phyloP scores from a whole-genome alignment of 2,113 vertebrate genomes.

The Pantherophis guttatus region DNA sequence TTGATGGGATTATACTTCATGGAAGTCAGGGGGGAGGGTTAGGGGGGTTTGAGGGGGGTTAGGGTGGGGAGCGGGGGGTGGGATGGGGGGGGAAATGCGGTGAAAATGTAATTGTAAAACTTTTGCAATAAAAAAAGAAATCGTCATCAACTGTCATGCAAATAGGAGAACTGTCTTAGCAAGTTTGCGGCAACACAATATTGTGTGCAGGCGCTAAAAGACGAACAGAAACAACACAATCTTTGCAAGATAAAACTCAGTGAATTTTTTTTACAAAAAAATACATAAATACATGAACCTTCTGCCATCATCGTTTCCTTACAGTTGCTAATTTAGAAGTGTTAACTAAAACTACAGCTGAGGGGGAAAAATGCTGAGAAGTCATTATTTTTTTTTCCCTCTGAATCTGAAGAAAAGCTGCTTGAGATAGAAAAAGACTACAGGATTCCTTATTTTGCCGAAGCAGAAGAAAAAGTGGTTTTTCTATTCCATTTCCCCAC shows the following conservation, averaged over 20 bases:
- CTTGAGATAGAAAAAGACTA: neutral
- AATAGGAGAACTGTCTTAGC: neutral
- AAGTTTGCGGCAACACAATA: neutral
- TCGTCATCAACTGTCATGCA: neutral
- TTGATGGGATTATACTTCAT: no score
- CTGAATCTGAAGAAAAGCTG: neutral
- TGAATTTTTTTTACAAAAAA: neutral
- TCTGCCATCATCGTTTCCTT: neutral
- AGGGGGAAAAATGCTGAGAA: neutral
- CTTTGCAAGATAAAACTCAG: neutral
- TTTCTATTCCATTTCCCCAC: neutral
- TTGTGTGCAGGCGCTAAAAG: neutral
- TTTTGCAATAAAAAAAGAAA: no score
- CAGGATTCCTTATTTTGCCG: neutral
- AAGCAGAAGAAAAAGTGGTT: neutral
- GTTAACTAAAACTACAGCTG: slow-evolving; percentile 23
- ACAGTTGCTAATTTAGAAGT: slow-evolving; percentile 20
- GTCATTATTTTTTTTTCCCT: neutral
- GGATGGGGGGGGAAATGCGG: no score
- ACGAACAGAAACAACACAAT: neutral
- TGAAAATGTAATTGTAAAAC: no score
- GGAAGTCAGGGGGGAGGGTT: no score
- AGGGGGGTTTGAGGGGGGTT: no score
- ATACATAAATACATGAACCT: neutral
- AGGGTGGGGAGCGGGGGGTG: no score